Evolutionary conservation across 2,797 vertebrate species (phyloP).

Genomic region (Columba guinea): DNA sequence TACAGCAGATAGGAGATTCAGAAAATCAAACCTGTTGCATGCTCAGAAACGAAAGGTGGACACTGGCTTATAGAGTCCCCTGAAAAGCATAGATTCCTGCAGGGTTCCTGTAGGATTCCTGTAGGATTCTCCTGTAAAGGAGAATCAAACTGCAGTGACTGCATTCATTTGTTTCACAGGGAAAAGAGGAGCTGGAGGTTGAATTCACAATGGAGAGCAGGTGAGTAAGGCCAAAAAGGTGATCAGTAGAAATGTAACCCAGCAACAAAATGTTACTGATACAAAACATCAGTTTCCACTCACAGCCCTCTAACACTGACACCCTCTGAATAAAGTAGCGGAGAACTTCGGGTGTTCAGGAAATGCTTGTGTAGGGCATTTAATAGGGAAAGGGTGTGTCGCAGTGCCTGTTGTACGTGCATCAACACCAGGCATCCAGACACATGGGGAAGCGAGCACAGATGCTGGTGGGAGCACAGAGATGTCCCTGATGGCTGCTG

Average conservation of each 20-base stretch:
- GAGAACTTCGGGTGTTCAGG: background rate
- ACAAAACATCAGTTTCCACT: background rate
- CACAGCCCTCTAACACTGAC: background rate
- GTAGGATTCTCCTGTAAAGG: background rate
- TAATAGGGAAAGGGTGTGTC: background rate
- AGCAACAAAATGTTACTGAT: background rate
- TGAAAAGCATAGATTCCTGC: background rate
- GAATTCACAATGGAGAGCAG: conserved; percentile 83
- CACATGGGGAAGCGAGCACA: rapidly evolving
- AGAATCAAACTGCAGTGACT: background rate
- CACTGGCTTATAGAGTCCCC: background rate
- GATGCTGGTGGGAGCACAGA: background rate
- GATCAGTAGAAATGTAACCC: background rate
- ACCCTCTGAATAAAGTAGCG: background rate
- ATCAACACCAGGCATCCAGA: background rate
- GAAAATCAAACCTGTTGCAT: background rate
- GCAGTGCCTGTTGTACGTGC: no score
- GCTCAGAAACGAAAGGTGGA: background rate
- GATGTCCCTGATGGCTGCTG: background rate
- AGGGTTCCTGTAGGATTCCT: background rate
- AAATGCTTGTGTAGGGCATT: background rate
- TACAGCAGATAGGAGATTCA: background rate
- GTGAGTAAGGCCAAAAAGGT: conserved; percentile 58
- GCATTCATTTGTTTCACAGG: conserved; percentile 44
- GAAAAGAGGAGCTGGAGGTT: conserved; percentile 79